A percentile compares a stretch with the other conserved stretches of the same genome.
Conservation (phyloP, 1,140 invertebrate species). For the Bombus superbus region DNA sequence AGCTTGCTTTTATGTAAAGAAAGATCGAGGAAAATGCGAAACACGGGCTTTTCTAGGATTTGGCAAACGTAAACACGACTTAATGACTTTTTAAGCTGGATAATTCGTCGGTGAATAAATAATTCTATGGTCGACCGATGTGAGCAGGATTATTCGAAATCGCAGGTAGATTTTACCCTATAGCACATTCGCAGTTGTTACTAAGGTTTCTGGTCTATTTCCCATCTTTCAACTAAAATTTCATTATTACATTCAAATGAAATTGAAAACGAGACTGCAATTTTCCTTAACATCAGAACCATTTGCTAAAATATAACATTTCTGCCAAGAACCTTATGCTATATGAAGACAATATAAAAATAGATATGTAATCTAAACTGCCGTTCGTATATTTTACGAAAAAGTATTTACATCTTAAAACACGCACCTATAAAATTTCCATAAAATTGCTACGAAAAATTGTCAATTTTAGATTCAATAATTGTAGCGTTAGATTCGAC, state of each 20-base stretch:
- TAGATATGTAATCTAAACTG: too few relatives aligned
- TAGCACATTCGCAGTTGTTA: too few relatives aligned
- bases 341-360: too few relatives aligned
- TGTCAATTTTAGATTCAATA: neutral
- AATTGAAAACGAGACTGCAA: too few relatives aligned
- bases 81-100: constrained; percentile 72
- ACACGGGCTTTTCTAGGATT: constrained; percentile 1
- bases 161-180: constrained; percentile 23
- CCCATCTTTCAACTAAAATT: neutral
- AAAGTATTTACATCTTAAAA: too few relatives aligned
- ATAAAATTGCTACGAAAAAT: neutral
- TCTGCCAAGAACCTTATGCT: too few relatives aligned
- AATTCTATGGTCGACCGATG: constrained; percentile 3
- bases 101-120: constrained; percentile 69
- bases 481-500: neutral
- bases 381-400: too few relatives aligned
- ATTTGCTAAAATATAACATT: too few relatives aligned
- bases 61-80: constrained; percentile 45
- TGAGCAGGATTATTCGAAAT: constrained; percentile 41
- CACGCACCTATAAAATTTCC: too few relatives aligned
- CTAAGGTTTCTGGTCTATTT: neutral
- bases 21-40: neutral
- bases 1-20: neutral
- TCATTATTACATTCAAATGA: neutral
- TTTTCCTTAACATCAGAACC: too few relatives aligned